phyloP scores from a whole-genome alignment of 2,113 vertebrate genomes.

The Sterrhoptilus dennistouni region DNA sequence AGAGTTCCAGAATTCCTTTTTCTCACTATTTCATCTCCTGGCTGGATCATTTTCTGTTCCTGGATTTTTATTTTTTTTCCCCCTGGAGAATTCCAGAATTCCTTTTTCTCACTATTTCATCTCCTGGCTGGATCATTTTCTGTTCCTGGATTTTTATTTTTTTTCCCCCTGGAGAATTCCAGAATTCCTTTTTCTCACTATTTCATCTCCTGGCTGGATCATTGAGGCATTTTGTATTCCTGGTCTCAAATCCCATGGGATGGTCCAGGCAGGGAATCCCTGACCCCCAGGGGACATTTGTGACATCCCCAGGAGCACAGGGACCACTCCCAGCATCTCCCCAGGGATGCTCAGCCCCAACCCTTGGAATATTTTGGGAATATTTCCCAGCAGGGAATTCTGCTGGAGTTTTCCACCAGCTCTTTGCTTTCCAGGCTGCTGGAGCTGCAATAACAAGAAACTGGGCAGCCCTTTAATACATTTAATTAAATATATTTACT shows the following conservation, averaged over 20 bases:
- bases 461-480: background rate
- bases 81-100: too few species aligned
- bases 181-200: background rate
- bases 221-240: background rate
- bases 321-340: background rate
- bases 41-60: too few species aligned
- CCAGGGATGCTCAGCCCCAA: background rate
- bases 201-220: background rate
- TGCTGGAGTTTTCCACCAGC: background rate
- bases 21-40: too few species aligned
- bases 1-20: too few species aligned
- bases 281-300: rapidly evolving
- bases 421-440: background rate
- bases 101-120: too few species aligned
- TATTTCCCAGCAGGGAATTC: background rate
- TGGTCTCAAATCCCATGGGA: rapidly evolving
- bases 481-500: background rate
- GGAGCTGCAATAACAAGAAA: background rate
- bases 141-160: too few species aligned
- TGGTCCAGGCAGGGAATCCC: background rate
- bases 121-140: too few species aligned
- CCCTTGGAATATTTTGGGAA: background rate
- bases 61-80: too few species aligned
- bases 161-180: too few species aligned
- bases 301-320: rapidly evolving